Conservation (phyloP, 2,797 vertebrate genomes). For the Salmo trutta region DNA sequence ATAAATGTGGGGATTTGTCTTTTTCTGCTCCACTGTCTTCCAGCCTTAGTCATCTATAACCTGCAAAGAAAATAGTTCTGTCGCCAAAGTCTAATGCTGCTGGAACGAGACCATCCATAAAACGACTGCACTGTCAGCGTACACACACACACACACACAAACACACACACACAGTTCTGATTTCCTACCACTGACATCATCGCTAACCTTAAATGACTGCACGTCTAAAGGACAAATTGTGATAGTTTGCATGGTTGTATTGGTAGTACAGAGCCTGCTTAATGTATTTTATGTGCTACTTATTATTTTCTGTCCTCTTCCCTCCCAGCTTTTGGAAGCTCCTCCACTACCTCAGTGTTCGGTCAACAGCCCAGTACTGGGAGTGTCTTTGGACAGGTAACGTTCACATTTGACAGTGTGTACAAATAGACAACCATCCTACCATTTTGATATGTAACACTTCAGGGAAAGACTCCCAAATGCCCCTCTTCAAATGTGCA, state of each 20-base stretch:
- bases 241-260: background rate
- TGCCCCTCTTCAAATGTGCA: background rate
- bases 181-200: background rate
- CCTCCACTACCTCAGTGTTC: slow-evolving; percentile 80
- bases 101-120: background rate
- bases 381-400: slow-evolving; percentile 91
- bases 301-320: background rate
- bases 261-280: background rate
- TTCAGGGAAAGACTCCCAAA: background rate
- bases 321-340: slow-evolving; percentile 82
- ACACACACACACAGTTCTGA: slow-evolving; percentile 1
- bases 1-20: background rate
- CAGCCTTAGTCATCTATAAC: background rate
- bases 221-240: background rate
- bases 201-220: background rate
- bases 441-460: background rate
- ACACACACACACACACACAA: slow-evolving; percentile 7
- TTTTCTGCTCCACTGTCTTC: background rate
- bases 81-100: background rate
- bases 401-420: background rate
- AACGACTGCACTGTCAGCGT: background rate
- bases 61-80: background rate
- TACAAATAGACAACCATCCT: background rate
- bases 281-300: background rate
- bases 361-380: slow-evolving; percentile 81